phyloP scores from a whole-genome alignment of 2,797 vertebrate genomes.

The Anas bernieri region DNA sequence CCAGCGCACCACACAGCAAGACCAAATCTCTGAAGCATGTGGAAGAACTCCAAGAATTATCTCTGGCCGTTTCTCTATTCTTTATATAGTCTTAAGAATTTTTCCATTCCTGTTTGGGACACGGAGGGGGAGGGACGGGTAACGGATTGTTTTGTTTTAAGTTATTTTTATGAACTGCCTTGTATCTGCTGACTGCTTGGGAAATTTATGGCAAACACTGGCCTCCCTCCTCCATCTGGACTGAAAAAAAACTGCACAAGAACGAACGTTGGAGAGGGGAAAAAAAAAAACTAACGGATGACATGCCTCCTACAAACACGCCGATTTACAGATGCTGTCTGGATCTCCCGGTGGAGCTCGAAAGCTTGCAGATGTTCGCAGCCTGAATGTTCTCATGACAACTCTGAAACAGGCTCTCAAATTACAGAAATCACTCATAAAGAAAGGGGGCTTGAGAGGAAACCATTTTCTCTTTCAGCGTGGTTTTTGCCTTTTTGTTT shows the following conservation, averaged over 20 bases:
- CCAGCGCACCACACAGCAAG: background rate
- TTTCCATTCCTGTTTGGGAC: slow-evolving; percentile 66
- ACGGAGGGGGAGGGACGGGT: background rate
- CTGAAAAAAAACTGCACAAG: background rate
- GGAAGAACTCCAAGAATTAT: slow-evolving; percentile 58
- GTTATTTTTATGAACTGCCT: slow-evolving; percentile 54
- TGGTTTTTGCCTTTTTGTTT: background rate
- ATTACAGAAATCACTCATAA: slow-evolving; percentile 60
- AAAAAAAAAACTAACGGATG: background rate
- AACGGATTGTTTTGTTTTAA: slow-evolving; percentile 23
- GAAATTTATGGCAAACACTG: background rate
- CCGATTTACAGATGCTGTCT: slow-evolving; percentile 27
- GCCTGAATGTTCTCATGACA: slow-evolving; percentile 43
- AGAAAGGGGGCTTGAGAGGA: background rate
- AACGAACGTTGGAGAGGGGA: background rate
- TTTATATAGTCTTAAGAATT: slow-evolving; percentile 65
- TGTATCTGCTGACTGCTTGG: slow-evolving; percentile 7
- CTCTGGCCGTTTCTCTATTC: slow-evolving; percentile 20
- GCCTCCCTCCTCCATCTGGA: slow-evolving; percentile 5
- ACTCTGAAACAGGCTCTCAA: slow-evolving; percentile 21
- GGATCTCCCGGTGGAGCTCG: slow-evolving; percentile 12
- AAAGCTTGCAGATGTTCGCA: slow-evolving; percentile 61
- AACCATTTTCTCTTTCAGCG: slow-evolving; percentile 52
- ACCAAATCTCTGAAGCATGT: background rate
- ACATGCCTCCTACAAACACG: slow-evolving; percentile 3